Conservation (phyloP, 2,797 vertebrate species). For the Enteromius afrohamiltoni region DNA sequence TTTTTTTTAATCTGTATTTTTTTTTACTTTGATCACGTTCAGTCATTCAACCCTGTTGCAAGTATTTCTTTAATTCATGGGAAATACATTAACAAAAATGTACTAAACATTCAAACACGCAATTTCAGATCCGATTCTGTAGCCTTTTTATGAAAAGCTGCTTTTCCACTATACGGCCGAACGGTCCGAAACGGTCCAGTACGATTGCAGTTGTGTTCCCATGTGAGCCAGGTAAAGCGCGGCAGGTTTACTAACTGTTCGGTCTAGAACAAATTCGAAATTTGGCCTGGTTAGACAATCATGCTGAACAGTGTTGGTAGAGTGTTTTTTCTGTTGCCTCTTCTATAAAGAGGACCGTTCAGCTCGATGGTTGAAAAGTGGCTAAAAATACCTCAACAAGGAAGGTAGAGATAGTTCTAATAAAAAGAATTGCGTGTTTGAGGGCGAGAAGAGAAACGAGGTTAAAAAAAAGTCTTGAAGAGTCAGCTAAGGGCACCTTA, state of each 20-base stretch:
- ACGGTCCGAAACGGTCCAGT: too few species aligned
- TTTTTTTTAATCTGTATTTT: not conserved
- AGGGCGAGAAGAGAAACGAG: not conserved
- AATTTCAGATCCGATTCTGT: not conserved
- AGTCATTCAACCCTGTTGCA: not conserved
- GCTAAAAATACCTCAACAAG: not conserved
- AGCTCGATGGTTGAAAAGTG: too few species aligned
- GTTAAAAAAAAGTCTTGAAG: slow-evolving; percentile 3
- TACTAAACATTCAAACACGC: not conserved
- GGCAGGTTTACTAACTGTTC: too few species aligned
- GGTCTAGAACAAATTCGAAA: too few species aligned
- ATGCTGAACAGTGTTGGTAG: too few species aligned
- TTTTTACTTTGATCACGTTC: not conserved
- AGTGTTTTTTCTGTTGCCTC: too few species aligned
- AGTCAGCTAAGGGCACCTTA: slow-evolving; percentile 31
- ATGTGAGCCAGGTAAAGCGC: too few species aligned
- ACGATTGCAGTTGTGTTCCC: too few species aligned
- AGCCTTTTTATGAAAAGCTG: too few species aligned
- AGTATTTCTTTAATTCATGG: not conserved
- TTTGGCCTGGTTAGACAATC: too few species aligned
- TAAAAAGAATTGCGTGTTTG: not conserved
- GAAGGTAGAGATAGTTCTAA: slow-evolving; percentile 5
- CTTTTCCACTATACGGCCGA: not conserved
- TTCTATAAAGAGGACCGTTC: too few species aligned
- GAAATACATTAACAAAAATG: not conserved